Evolutionary conservation across 2,113 vertebrate genomes (phyloP), one percentile per base, ranked within the genome.

Genomic region (Abramis brama): DNA sequence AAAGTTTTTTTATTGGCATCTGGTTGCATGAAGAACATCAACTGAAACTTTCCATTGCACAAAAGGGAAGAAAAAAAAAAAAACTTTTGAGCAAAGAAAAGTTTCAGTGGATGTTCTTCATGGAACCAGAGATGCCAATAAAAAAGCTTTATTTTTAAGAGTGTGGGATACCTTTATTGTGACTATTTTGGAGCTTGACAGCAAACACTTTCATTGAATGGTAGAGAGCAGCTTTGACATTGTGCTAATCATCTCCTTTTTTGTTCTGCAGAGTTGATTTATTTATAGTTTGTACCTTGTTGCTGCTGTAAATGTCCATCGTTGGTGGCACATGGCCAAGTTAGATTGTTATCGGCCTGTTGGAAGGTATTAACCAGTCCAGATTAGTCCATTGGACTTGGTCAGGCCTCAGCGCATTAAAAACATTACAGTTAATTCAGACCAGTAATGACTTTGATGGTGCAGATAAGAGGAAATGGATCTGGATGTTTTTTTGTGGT

Each of bases 351-450:
- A 89, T 90, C 87, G 1, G 43, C 52, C 79, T 79, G 78, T 89
- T 89, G 86, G 84, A 86, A 82, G 59, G 52, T 59, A 89, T 90
- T 87, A 88, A 85, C 78, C 13, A 68, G 78, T 84, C 50, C 88
- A 89, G 79, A 86, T 85, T 80, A 85, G 79, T 84, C 86, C 87
- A 77, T 83, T 89, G 81, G 79, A 83, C 82, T 88, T 80, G 64
- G 88, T 89, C 84, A 91, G 79, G 89, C 84, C 64, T 89, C 86
- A 90, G 87, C 71, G 81, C 85, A 79, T 57, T 66, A 73, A 89
- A 89, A 89, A 91, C 85, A 87, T 60, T 43, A 76, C 71, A 85
- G 87, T 84, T 86, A 84, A 64, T 59, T 68, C 21, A 89, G 76
- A 83, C 47, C 66, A 84, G 80, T 79, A 79, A 71, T 86, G 80